Base-by-base conservation (phyloP, 2,113 vertebrate species). In the Ageneiosus marmoratus region DNA sequence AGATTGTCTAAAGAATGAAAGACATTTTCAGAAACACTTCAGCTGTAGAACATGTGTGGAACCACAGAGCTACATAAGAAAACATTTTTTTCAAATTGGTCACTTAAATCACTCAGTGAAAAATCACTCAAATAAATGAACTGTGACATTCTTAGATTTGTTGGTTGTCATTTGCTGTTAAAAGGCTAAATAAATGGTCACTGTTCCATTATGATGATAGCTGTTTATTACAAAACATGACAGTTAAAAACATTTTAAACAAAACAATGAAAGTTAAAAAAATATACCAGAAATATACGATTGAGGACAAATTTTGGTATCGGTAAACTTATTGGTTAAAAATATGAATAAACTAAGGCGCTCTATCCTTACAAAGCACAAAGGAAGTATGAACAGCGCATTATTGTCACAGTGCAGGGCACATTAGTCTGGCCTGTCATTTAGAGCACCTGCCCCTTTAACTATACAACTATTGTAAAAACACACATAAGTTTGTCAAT, bases 171-270 rank as follows among this genome's bases (percentile, higher is more conserved):
- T 44, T 46, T 81, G 50, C 34, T 27, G 24, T 58, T 46, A 24
- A 20, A 41, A 8, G 1, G 16, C 27, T 22, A 62, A 74, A 74
- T 60, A 84, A 73, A 83, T 41, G 9, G 15, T 56, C 72, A 77
- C 29, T 41, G 37, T 44, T 70, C 22, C 20, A 32, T 62, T 60
- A 75, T 72, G 69, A 82, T 34, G 55, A 79, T 55, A 80, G 81
- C 27, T 78, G 78, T 87, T 87, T 85, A 86, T 86, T 88, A 46
- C n/a, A 84, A 88, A 88, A 77, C 53, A 56, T 74, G 67, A 81
- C 73, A 76, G 29, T 67, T 85, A 51, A 76, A 79, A 67, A 67
- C 20, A 5, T 44, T 74, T 48, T 76, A 76, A 11, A 65, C 11
- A 55, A 77, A 70, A 34, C 46, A 58, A 51, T 15, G 20, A 62